These are phyloP conservation scores for Babylonia areolata DNA, from an alignment of 1,140 invertebrate genomes.

Conservation along the genomic window DNA sequence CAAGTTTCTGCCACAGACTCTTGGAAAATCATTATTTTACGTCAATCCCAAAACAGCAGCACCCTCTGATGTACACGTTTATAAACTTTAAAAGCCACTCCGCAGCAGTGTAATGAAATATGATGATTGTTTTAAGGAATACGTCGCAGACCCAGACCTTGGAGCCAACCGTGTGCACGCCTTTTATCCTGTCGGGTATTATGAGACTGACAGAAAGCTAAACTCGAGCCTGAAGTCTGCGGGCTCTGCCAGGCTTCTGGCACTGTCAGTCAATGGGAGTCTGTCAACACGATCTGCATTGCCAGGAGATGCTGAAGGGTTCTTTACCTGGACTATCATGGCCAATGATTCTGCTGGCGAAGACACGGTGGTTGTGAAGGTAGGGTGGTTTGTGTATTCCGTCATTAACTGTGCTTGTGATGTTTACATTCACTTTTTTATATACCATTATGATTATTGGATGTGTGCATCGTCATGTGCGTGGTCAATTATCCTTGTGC, in stretches of 20 bases:
- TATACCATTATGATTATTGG: too few relatives aligned
- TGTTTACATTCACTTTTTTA: too few relatives aligned
- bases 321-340: conserved; percentile 27
- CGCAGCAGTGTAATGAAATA: too few relatives aligned
- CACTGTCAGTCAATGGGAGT: conserved; percentile 38
- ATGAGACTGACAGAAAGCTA: conserved; percentile 16
- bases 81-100: too few relatives aligned
- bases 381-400: neutral
- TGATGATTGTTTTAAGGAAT: conserved; percentile 16
- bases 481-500: too few relatives aligned
- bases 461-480: too few relatives aligned
- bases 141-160: neutral
- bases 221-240: neutral
- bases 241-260: too few relatives aligned
- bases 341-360: conserved; percentile 44
- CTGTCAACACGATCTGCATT: conserved; percentile 40
- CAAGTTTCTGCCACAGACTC: too few relatives aligned
- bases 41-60: too few relatives aligned
- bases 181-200: conserved; percentile 23
- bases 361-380: conserved; percentile 39
- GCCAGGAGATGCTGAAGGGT: conserved; percentile 34
- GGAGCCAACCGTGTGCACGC: conserved; percentile 24
- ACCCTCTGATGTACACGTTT: too few relatives aligned
- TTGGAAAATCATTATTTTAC: too few relatives aligned
- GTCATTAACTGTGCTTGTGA: too few relatives aligned